phyloP scores from a whole-genome alignment of 2,797 vertebrate species.

The Gorsachius magnificus region DNA sequence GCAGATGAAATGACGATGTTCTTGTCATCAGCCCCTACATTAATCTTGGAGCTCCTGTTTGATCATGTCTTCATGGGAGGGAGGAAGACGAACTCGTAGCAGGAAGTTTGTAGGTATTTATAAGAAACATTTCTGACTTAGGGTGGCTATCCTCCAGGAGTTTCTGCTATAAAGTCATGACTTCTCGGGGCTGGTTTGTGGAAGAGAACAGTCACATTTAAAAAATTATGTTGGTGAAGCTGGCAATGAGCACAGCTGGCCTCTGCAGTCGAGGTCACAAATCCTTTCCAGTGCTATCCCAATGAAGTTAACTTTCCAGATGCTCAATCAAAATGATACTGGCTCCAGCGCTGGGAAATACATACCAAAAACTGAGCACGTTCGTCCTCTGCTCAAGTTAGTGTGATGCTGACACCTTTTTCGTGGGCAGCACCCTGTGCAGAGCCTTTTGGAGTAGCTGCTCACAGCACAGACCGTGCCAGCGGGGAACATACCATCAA shows the following conservation, averaged over 20 bases:
- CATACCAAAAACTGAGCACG: accelerated
- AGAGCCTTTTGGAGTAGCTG: background rate
- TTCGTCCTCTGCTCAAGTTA: background rate
- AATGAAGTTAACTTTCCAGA: background rate
- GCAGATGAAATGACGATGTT: background rate
- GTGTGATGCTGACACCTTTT: background rate
- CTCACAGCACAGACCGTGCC: background rate
- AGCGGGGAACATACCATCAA: background rate
- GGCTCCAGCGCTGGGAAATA: background rate
- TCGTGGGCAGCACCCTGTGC: background rate
- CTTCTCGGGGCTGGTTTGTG: background rate
- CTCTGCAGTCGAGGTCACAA: background rate
- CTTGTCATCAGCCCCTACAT: background rate
- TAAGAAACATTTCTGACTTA: background rate
- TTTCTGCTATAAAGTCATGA: background rate
- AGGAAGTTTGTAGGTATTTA: background rate
- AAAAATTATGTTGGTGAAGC: background rate
- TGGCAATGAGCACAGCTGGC: background rate
- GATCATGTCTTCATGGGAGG: background rate
- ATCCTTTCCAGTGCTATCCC: background rate
- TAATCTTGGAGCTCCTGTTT: background rate
- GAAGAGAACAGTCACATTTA: background rate
- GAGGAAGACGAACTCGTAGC: background rate
- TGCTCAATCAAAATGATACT: background rate
- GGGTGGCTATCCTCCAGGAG: background rate